A percentile compares a stretch with the other conserved stretches of the same genome.
Evolutionary conservation across 1,140 invertebrate species (phyloP).

Genomic region (Daktulosphaira vitifoliae): DNA sequence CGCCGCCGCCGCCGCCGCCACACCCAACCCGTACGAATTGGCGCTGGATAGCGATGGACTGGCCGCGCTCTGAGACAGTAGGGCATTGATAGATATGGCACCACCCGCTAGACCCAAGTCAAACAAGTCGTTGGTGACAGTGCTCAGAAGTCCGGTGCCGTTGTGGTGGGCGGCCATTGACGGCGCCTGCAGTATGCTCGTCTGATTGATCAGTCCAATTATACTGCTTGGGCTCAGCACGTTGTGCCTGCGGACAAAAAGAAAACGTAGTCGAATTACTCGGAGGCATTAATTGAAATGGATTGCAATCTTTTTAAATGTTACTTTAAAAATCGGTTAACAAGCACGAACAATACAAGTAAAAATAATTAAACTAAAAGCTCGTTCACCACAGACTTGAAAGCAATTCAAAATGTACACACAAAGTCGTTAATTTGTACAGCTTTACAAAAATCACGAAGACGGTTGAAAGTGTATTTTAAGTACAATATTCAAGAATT

Average conservation of each 20-base stretch:
- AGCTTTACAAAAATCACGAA: too few species aligned
- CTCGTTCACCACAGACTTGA: too few species aligned
- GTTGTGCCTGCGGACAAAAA: not conserved
- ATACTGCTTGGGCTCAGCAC: slow-evolving; percentile 13
- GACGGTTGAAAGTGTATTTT: too few species aligned
- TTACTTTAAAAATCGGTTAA: too few species aligned
- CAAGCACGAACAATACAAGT: too few species aligned
- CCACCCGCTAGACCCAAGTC: slow-evolving; percentile 13
- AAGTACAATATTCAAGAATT: too few species aligned
- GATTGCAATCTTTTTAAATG: too few species aligned
- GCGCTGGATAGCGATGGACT: slow-evolving; percentile 6
- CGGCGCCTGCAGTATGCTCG: slow-evolving; percentile 1
- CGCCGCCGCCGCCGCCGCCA: not conserved
- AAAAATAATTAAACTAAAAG: too few species aligned
- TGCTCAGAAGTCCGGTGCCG: slow-evolving; percentile 21
- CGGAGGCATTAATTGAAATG: too few species aligned
- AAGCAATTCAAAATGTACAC: not conserved
- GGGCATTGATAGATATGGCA: slow-evolving; percentile 15
- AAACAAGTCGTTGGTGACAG: slow-evolving; percentile 13
- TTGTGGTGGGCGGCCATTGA: not conserved
- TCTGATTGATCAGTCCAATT: slow-evolving; percentile 23
- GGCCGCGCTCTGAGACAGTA: slow-evolving; percentile 18
- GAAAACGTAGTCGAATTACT: too few species aligned
- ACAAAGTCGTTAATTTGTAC: too few species aligned
- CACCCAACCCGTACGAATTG: slow-evolving; percentile 21